phyloP scores from a whole-genome alignment of 2,113 vertebrate species.

The Channa maculata region DNA sequence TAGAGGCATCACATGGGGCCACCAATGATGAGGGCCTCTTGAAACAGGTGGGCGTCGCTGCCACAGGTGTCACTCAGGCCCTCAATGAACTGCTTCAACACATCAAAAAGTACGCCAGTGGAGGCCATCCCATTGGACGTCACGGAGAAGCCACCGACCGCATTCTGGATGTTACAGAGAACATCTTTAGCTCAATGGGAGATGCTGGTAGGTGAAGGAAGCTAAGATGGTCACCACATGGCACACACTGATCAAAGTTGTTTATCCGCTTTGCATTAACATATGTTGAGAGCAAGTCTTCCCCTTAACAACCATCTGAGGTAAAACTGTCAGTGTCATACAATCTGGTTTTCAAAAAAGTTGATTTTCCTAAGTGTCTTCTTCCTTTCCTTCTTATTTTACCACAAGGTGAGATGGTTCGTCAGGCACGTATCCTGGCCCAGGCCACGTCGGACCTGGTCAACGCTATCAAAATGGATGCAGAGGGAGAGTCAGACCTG shows the following conservation, averaged over 20 bases:
- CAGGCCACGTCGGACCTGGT: constrained; percentile 97
- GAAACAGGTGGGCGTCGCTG: constrained; percentile 92
- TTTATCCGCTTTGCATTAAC: too few relatives aligned
- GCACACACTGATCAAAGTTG: neutral
- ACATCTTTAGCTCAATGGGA: constrained; percentile 99
- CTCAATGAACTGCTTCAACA: constrained; percentile 96
- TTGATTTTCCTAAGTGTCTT: too few relatives aligned
- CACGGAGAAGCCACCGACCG: constrained; percentile 97
- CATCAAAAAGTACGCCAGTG: constrained; percentile 92
- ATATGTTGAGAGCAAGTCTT: too few relatives aligned
- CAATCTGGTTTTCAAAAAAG: too few relatives aligned
- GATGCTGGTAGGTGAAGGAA: constrained; percentile 87
- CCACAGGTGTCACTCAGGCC: constrained; percentile 93
- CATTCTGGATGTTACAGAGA: constrained; percentile 95
- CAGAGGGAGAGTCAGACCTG: constrained; percentile 93
- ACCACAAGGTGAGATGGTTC: constrained; percentile 94
- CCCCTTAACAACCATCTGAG: too few relatives aligned
- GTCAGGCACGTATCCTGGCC: constrained; percentile 95
- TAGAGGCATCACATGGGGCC: constrained; percentile 91
- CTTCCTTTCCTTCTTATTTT: neutral
- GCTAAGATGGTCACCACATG: neutral
- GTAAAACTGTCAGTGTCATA: too few relatives aligned
- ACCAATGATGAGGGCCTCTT: constrained; percentile 92
- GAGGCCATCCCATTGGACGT: constrained; percentile 90
- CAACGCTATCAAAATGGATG: constrained; percentile 97